These are phyloP conservation scores for Boulengeromyrus knoepffleri DNA, from an alignment of 2,113 vertebrate genomes.

Conservation along the genomic window DNA sequence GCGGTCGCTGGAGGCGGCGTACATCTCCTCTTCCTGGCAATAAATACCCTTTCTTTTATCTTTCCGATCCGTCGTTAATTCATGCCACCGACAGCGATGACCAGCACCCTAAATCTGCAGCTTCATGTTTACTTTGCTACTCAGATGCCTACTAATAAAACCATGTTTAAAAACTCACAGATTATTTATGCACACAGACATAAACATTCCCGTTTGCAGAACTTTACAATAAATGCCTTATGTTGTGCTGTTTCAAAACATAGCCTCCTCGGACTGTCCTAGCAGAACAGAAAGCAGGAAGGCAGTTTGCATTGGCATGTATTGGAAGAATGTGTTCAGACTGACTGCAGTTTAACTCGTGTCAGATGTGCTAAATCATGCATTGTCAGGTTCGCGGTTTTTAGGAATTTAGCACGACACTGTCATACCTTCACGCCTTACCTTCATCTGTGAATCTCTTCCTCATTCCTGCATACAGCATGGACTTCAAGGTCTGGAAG, in stretches of 20 bases:
- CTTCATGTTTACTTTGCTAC: not conserved
- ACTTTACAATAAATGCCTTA: not conserved
- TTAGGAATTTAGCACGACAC: not conserved
- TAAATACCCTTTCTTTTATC: not conserved
- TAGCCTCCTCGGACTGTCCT: not conserved
- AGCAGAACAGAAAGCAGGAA: not conserved
- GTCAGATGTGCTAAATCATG: not conserved
- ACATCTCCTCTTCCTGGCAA: not conserved
- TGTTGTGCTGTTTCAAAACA: not conserved
- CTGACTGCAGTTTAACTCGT: not conserved
- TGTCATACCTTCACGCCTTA: not conserved
- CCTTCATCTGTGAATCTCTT: slow-evolving; percentile 4
- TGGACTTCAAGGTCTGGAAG: slow-evolving; percentile 11
- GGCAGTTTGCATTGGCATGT: not conserved
- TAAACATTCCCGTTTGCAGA: not conserved
- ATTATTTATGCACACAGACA: not conserved
- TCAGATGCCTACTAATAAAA: not conserved
- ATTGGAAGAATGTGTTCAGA: not conserved
- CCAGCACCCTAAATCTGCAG: not conserved
- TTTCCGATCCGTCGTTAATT: not conserved
- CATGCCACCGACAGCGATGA: not conserved
- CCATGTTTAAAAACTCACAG: not conserved
- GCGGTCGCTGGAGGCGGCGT: not conserved
- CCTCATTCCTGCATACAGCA: slow-evolving; percentile 8
- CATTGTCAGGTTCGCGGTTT: not conserved